phyloP scores from a whole-genome alignment of 1,140 invertebrate genomes.

The Drosophila truncata region DNA sequence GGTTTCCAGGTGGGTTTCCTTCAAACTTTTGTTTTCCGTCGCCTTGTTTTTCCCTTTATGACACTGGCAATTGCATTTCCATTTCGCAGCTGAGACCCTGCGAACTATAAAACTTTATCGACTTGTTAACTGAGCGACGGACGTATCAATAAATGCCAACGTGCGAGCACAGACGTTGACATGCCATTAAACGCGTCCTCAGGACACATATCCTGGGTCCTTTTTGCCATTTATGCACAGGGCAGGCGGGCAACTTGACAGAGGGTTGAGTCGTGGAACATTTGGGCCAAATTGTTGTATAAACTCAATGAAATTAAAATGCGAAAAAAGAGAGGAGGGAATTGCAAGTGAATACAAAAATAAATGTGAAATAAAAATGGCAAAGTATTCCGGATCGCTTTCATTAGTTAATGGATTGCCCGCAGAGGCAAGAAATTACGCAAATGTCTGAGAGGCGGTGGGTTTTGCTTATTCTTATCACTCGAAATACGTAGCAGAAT shows the following conservation, averaged over 20 bases:
- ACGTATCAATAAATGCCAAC: conserved; percentile 77
- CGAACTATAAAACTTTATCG: conserved; percentile 78
- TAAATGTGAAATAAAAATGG: conserved; percentile 56
- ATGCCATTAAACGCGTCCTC: conserved; percentile 69
- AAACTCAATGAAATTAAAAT: conserved; percentile 83
- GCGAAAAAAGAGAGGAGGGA: conserved; percentile 54
- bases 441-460: conserved; percentile 11
- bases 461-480: conserved; percentile 42
- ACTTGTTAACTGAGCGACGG: conserved; percentile 73
- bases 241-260: conserved; percentile 12
- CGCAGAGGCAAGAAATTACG: conserved; percentile 14
- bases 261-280: conserved; percentile 43
- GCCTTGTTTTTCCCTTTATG: conserved; percentile 47
- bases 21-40: conserved; percentile 9
- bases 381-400: conserved; percentile 56
- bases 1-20: conserved; percentile 36
- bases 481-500: not conserved
- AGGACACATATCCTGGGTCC: conserved; percentile 52
- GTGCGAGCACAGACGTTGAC: conserved; percentile 69
- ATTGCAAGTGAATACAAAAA: conserved; percentile 15
- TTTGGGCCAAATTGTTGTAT: conserved; percentile 72
- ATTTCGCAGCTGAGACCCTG: conserved; percentile 70
- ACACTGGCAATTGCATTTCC: conserved; percentile 63
- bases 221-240: conserved; percentile 51
- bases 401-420: conserved; percentile 80